Evolutionary conservation across 2,113 vertebrate genomes (phyloP).

Genomic region (Eubucco bourcierii): DNA sequence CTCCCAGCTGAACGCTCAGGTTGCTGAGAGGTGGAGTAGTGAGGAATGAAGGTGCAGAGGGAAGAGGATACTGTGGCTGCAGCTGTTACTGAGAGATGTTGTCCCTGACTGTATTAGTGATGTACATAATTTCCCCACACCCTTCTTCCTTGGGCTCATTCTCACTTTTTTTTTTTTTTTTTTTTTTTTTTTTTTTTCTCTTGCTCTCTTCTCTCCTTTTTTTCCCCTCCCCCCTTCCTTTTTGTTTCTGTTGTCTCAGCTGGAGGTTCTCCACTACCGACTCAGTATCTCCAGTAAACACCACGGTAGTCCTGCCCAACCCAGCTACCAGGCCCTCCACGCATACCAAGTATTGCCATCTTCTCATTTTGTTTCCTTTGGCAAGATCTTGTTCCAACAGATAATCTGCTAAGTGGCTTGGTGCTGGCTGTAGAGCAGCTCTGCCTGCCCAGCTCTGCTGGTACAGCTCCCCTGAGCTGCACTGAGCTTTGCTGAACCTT

Average conservation of each 20-base stretch:
- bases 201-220: conserved; percentile 54
- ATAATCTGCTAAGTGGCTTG: conserved; percentile 48
- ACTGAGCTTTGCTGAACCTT: not conserved
- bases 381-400: conserved; percentile 48
- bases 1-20: not conserved
- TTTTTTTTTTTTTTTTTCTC: conserved; percentile 51
- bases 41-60: not conserved
- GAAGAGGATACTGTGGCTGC: conserved; percentile 42
- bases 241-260: conserved; percentile 86
- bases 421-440: not conserved
- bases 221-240: conserved; percentile 19
- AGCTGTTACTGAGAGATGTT: conserved; percentile 38
- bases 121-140: conserved; percentile 57
- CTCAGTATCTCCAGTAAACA: conserved; percentile 97
- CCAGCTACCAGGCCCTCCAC: conserved; percentile 94
- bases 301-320: conserved; percentile 86
- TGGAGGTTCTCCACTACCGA: conserved; percentile 97
- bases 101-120: conserved; percentile 69
- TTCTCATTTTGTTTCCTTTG: conserved; percentile 76
- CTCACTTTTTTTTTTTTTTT: conserved; percentile 59
- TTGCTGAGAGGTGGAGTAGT: not conserved
- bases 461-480: not conserved
- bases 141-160: conserved; percentile 57
- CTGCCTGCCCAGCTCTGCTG: not conserved
- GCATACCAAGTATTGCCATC: conserved; percentile 97